Conservation (phyloP, 2,797 vertebrate species). For the Coluber constrictor region DNA sequence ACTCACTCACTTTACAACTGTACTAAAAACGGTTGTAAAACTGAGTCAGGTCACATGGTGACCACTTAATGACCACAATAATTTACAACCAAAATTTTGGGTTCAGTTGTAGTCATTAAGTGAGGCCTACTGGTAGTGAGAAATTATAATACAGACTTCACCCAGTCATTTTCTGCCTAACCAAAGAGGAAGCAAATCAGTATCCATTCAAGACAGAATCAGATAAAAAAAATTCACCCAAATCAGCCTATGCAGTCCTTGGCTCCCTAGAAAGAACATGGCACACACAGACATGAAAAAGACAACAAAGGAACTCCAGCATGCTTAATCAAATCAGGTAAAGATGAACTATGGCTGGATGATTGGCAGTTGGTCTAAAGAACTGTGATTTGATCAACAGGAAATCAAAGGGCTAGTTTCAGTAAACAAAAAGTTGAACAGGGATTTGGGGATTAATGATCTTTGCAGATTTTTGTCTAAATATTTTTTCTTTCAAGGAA, state of each 20-base stretch:
- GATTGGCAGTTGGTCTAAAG: neutral
- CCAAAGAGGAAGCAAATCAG: neutral
- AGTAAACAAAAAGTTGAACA: neutral
- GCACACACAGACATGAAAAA: neutral
- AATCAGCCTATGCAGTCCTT: neutral
- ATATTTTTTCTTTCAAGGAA: conserved; percentile 68
- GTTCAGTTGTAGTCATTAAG: neutral
- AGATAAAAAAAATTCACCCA: neutral
- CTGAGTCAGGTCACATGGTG: neutral
- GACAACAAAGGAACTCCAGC: neutral
- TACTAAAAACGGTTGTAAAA: neutral
- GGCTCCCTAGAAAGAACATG: neutral
- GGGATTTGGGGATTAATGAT: conserved; percentile 26
- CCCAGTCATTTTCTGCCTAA: neutral
- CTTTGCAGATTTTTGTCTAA: conserved; percentile 52
- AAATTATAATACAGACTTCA: neutral
- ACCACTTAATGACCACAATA: neutral
- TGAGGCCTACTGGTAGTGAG: neutral
- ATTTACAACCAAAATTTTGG: neutral
- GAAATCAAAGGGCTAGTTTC: neutral
- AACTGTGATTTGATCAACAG: neutral
- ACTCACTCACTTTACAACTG: neutral
- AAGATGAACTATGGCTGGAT: neutral
- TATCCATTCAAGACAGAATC: neutral
- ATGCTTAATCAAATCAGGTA: neutral